These are phyloP conservation scores for Acanthis flammea DNA, from an alignment of 2,797 vertebrate genomes.

Conservation along the genomic window DNA sequence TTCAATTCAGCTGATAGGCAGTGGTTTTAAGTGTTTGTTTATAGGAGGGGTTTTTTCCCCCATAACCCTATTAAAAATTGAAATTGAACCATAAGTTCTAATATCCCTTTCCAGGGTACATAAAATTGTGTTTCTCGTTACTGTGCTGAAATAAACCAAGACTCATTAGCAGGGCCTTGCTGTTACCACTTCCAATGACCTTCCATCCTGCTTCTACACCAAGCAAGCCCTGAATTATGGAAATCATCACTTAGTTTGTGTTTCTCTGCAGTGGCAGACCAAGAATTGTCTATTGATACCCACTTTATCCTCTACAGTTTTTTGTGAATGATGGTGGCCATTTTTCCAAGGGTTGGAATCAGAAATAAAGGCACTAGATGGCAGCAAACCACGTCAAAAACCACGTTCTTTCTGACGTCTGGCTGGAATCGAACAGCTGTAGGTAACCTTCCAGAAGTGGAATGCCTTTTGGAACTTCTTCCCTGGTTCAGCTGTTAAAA, in stretches of 20 bases:
- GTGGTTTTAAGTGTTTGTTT: neutral
- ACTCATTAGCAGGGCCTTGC: neutral
- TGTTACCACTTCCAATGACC: neutral
- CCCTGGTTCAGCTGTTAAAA: neutral
- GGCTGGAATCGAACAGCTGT: rapidly evolving
- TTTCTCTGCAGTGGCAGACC: neutral
- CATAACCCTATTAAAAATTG: neutral
- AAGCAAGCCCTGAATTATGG: neutral
- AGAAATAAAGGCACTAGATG: conserved; percentile 66
- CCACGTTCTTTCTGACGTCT: neutral
- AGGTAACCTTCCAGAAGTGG: neutral
- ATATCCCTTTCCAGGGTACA: neutral
- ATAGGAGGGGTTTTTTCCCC: neutral
- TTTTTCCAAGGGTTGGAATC: neutral
- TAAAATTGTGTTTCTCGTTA: neutral
- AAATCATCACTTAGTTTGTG: neutral
- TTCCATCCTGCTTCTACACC: neutral
- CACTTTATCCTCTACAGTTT: neutral
- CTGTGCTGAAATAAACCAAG: neutral
- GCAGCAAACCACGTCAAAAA: conserved; percentile 68
- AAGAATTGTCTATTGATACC: neutral
- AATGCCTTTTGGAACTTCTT: neutral
- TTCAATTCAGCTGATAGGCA: neutral
- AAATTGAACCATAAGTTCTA: neutral
- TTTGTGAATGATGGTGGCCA: rapidly evolving